These are phyloP conservation scores for Alfaro cultratus DNA, from an alignment of 2,797 vertebrate species.

Conservation along the genomic window DNA sequence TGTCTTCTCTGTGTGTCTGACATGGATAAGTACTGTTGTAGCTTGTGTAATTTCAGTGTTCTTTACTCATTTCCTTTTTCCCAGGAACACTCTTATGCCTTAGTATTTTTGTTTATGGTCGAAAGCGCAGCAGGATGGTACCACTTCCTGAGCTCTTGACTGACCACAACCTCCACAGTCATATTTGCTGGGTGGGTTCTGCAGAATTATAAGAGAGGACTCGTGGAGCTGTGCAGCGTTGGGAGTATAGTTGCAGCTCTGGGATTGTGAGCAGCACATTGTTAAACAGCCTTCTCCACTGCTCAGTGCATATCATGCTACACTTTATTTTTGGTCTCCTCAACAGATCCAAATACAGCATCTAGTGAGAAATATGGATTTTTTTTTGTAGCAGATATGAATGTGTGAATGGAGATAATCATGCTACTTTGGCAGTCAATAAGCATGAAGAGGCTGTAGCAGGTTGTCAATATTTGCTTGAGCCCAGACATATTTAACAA, in stretches of 20 bases:
- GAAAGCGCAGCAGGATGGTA: constrained; percentile 75
- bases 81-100: constrained; percentile 39
- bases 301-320: constrained; percentile 65
- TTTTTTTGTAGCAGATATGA: constrained; percentile 21
- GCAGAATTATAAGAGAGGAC: constrained; percentile 68
- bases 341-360: constrained; percentile 37
- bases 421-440: constrained; percentile 43
- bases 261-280: constrained; percentile 46
- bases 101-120: constrained; percentile 46
- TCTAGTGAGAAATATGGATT: constrained; percentile 32
- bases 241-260: constrained; percentile 46
- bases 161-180: constrained; percentile 68
- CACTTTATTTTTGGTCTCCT: constrained; percentile 39
- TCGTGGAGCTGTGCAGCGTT: constrained; percentile 58
- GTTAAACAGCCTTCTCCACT: constrained; percentile 77
- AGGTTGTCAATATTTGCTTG: constrained; percentile 67
- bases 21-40: constrained; percentile 27
- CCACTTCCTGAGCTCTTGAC: constrained; percentile 67
- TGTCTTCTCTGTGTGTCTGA: constrained; percentile 32
- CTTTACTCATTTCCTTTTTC: constrained; percentile 44
- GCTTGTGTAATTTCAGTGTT: constrained; percentile 33
- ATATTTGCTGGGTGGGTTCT: constrained; percentile 57
- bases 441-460: constrained; percentile 44
- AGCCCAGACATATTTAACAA: constrained; percentile 61
- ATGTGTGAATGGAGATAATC: constrained; percentile 65